These are phyloP conservation scores for Gari tellinella DNA, from an alignment of 2,888 invertebrate genomes.

Conservation along the genomic window DNA sequence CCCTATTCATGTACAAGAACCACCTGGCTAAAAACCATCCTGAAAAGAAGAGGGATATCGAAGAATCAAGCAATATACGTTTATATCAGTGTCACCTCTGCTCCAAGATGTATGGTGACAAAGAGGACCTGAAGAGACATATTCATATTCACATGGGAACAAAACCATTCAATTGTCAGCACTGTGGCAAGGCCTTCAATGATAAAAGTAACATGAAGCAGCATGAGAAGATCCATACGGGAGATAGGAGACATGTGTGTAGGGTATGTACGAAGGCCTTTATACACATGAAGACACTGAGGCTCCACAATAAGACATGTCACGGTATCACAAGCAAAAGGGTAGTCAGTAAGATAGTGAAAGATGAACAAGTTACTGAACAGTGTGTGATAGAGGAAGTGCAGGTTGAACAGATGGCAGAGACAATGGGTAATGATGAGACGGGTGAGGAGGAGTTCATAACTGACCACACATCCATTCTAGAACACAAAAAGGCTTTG, in stretches of 20 bases:
- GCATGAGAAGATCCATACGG: slow-evolving; percentile 51
- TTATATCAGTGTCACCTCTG: slow-evolving; percentile 53
- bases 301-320: too few species aligned
- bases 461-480: too few species aligned
- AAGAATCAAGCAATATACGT: slow-evolving; percentile 36
- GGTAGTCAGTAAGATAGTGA: too few species aligned
- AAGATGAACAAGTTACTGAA: too few species aligned
- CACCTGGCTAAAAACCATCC: slow-evolving; percentile 52
- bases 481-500: too few species aligned
- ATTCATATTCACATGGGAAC: slow-evolving; percentile 53
- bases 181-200: slow-evolving; percentile 50
- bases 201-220: slow-evolving; percentile 58
- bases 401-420: too few species aligned
- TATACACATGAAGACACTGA: slow-evolving; percentile 20
- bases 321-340: too few species aligned
- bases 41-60: slow-evolving; percentile 44
- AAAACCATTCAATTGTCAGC: slow-evolving; percentile 51
- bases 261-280: slow-evolving; percentile 55
- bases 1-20: slow-evolving; percentile 56
- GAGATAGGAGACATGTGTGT: slow-evolving; percentile 38
- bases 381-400: too few species aligned
- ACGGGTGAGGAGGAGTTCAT: too few species aligned
- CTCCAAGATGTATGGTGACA: slow-evolving; percentile 53
- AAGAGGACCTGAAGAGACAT: slow-evolving; percentile 54
- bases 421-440: too few species aligned